A percentile compares a stretch with the other conserved stretches of the same genome.
These are phyloP conservation scores for Cecidostiba fungosa DNA, from an alignment of 2,888 invertebrate genomes.

Conservation along the genomic window DNA sequence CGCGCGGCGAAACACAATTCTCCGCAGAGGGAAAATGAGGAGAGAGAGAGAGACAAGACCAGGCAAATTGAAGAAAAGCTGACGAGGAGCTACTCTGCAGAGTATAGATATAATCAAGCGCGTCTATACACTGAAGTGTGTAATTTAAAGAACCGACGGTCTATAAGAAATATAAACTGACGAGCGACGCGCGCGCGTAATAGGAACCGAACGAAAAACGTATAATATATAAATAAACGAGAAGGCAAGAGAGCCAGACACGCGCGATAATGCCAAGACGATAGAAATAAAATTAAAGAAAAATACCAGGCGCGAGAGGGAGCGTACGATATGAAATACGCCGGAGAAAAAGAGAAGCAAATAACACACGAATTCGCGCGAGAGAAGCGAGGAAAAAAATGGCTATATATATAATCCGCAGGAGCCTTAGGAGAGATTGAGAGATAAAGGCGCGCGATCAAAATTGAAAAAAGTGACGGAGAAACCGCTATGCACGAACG, in stretches of 20 bases:
- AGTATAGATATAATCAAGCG: conserved; percentile 25
- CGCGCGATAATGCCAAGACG: background rate
- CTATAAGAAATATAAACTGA: conserved; percentile 7
- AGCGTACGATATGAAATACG: conserved; percentile 14
- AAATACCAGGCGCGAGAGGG: background rate
- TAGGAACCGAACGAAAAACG: conserved; percentile 24
- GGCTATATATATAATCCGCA: background rate
- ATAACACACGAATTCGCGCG: background rate
- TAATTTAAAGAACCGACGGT: conserved; percentile 44
- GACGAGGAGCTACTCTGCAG: conserved; percentile 33
- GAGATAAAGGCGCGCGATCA: background rate
- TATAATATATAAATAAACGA: background rate
- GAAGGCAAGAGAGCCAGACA: background rate
- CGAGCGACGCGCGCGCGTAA: background rate
- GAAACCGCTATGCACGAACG: conserved; percentile 19
- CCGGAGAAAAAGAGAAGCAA: background rate
- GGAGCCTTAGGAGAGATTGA: background rate
- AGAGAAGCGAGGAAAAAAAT: conserved; percentile 21
- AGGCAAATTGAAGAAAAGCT: conserved; percentile 12
- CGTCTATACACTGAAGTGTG: background rate
- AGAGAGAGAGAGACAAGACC: background rate
- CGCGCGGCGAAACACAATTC: background rate
- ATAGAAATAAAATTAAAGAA: background rate
- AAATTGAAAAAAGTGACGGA: conserved; percentile 14
- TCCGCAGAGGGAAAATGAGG: background rate